These are phyloP conservation scores for Spisula subtruncata DNA, from an alignment of 2,888 invertebrate species.

Conservation along the genomic window DNA sequence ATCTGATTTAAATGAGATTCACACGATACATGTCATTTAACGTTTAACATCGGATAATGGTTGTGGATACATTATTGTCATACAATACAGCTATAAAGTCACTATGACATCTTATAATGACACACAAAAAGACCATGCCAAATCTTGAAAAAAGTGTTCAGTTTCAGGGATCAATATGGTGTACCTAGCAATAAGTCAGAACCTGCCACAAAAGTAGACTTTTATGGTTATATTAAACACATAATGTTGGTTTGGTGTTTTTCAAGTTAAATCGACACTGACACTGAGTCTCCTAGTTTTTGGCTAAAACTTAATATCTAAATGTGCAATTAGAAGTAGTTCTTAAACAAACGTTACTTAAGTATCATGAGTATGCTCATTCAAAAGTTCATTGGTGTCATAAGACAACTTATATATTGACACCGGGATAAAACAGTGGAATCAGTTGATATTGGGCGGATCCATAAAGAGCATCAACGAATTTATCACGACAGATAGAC, in stretches of 20 bases:
- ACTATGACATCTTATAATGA: background rate
- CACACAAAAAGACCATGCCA: background rate
- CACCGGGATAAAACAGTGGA: conserved; percentile 48
- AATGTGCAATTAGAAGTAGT: too few species aligned
- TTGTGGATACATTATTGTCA: background rate
- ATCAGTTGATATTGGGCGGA: conserved; percentile 52
- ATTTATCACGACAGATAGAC: conserved; percentile 27
- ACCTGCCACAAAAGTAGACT: background rate
- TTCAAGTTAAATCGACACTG: too few species aligned
- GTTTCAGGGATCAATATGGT: background rate
- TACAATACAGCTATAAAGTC: background rate
- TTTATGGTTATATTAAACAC: background rate
- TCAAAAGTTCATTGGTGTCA: too few species aligned
- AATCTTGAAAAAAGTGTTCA: background rate
- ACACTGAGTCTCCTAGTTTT: too few species aligned
- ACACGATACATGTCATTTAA: background rate
- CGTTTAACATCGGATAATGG: background rate
- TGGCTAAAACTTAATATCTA: too few species aligned
- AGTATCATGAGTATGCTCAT: too few species aligned
- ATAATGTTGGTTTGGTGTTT: too few species aligned
- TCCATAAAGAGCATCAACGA: conserved; percentile 44
- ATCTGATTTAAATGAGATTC: too few species aligned
- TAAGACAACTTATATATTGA: conserved; percentile 9
- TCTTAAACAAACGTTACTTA: too few species aligned
- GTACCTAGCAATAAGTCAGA: background rate